Base-by-base conservation (phyloP, 1,140 invertebrate genomes). In the Trichonephila clavipes region DNA sequence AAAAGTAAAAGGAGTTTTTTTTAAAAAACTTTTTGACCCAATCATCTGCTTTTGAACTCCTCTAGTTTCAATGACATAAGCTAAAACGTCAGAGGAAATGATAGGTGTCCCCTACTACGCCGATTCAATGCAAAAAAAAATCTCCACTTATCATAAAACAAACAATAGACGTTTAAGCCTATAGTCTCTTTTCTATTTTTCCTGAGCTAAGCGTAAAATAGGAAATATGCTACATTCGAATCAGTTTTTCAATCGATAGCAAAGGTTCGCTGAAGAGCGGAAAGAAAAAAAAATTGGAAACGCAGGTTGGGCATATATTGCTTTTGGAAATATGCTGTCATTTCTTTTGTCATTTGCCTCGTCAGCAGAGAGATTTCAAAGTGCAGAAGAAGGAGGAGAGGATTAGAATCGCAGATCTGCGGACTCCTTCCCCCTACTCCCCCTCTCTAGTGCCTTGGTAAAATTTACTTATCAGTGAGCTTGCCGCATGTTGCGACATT, bases 311-410 rank as follows among this genome's bases (percentile, higher is more conserved):
- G 90, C 44, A 92, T 92, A 92, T 85, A 92, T 92, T 92, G 90
- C 90, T 92, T 92, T 92, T 85, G 40, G 62, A 92, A 92, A 92
- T 92, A 83, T 66, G 90, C 90, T 92, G 90, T 77, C 90, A 77
- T 92, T 92, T 85, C 90, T 92, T 92, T 92, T 92, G 90, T 92
- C 90, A 92, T 92, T 85, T 92, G 90, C 90, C 58, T 62, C 90
- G 81, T 92, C 90, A 92, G 90, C 90, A 92, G 34, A 58, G 40
- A 85, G 90, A 81, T 90, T 90, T 92, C 58, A 62, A 92, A 92
- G 85, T 83, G 72, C 90, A 85, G 90, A 77, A 28, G 21, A 28
- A 34, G 21, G 40, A 64, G 58, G 62, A n/a, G 40, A 51, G 62
- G 82, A 85, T 85, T 85, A 85, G 81, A 92, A 62, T 92, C 61